phyloP scores from a whole-genome alignment of 2,888 invertebrate genomes.

The Hypercompe scribonia region DNA sequence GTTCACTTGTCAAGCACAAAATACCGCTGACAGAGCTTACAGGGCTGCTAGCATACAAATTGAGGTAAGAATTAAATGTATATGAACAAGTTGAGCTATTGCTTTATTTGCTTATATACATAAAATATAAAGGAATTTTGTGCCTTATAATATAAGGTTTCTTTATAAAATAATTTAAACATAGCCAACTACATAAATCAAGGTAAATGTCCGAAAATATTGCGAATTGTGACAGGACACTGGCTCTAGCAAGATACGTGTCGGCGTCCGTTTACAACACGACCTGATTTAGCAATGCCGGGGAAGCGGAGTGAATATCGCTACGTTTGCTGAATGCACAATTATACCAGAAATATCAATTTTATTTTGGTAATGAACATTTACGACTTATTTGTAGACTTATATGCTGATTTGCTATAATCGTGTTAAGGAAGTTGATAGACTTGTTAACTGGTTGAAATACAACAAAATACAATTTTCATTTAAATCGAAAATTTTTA shows the following conservation, averaged over 20 bases:
- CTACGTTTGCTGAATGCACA: constrained; percentile 44
- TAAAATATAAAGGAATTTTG: too few species aligned
- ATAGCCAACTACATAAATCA: neutral
- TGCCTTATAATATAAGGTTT: too few species aligned
- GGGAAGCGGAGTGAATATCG: constrained; percentile 47
- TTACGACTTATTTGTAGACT: constrained; percentile 21
- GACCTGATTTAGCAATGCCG: constrained; percentile 49
- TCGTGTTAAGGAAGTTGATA: neutral
- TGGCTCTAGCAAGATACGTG: constrained; percentile 40
- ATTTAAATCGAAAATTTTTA: too few species aligned
- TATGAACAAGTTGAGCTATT: constrained; percentile 6
- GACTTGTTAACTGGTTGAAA: too few species aligned
- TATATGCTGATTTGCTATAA: constrained; percentile 9
- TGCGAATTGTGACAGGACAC: constrained; percentile 46
- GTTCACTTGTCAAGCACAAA: constrained; percentile 96
- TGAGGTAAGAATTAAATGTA: constrained; percentile 86
- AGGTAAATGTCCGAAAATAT: constrained; percentile 37
- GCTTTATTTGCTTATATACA: too few species aligned
- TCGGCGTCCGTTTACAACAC: constrained; percentile 38
- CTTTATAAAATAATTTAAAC: neutral
- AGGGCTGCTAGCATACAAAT: constrained; percentile 93
- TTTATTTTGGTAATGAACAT: constrained; percentile 43
- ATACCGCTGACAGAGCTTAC: constrained; percentile 94
- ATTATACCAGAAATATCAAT: constrained; percentile 48
- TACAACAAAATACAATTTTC: too few species aligned